A percentile compares a stretch with the other conserved stretches of the same genome.
Conservation (phyloP, 2,113 vertebrate species). For the Rhombomys opimus region DNA sequence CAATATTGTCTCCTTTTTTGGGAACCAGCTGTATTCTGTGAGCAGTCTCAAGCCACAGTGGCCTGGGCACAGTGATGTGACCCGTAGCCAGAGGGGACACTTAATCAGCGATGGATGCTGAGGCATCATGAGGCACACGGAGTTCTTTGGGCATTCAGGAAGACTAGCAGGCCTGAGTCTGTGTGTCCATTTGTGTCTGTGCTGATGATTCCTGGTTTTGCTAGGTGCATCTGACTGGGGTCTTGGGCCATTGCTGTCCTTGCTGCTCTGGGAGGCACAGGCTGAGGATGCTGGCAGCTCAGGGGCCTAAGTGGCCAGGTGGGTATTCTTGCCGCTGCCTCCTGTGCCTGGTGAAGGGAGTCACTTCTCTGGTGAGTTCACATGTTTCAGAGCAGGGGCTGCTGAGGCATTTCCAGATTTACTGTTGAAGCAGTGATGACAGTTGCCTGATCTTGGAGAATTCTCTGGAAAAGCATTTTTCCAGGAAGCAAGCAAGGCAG, state of each 20-base stretch:
- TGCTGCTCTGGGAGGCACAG: background rate
- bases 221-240: background rate
- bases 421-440: background rate
- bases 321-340: background rate
- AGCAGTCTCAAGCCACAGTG: background rate
- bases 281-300: background rate
- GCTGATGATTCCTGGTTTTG: too few species aligned
- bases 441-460: background rate
- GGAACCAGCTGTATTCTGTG: too few species aligned
- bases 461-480: background rate
- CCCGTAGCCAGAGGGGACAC: background rate
- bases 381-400: background rate
- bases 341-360: background rate
- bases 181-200: rapidly evolving
- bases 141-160: rapidly evolving
- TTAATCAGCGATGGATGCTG: rapidly evolving
- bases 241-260: background rate
- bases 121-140: background rate
- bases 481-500: background rate
- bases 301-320: background rate
- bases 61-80: background rate
- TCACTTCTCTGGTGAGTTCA: background rate
- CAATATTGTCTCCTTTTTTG: background rate
- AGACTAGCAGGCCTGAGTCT: rapidly evolving
- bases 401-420: background rate